Percentiles rank a stretch among this genome's conserved stretches.
phyloP scores from a whole-genome alignment of 2,888 invertebrate genomes.

The Leptinotarsa peninsularis region DNA sequence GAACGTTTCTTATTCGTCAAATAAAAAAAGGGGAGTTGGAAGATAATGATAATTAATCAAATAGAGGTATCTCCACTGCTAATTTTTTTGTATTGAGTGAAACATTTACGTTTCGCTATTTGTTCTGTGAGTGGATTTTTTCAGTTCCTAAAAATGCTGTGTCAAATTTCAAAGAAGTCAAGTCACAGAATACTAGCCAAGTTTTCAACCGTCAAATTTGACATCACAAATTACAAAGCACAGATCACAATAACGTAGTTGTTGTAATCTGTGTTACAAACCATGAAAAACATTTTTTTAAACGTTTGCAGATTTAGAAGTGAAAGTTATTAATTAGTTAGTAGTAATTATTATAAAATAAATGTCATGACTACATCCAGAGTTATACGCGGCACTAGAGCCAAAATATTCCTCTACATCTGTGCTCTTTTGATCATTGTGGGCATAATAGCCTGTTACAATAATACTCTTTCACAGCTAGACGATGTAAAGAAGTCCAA shows the following conservation, averaged over 20 bases:
- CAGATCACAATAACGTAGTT: not conserved
- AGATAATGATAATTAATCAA: no score
- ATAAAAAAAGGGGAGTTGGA: no score
- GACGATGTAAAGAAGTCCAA: slow-evolving; percentile 69
- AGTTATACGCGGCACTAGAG: slow-evolving; percentile 70
- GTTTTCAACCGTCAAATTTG: not conserved
- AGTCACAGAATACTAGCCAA: no score
- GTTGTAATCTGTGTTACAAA: not conserved
- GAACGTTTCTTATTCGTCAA: no score
- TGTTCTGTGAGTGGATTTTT: no score
- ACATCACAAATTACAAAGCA: not conserved
- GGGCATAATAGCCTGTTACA: slow-evolving; percentile 71
- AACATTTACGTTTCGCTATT: no score
- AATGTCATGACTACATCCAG: slow-evolving; percentile 68
- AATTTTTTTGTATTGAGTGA: no score
- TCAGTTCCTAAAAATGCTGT: no score
- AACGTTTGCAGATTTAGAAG: slow-evolving; percentile 21
- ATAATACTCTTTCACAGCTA: slow-evolving; percentile 71
- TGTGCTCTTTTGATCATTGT: slow-evolving; percentile 68
- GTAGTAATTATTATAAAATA: slow-evolving; percentile 32
- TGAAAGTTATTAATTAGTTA: slow-evolving; percentile 31
- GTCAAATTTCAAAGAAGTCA: no score
- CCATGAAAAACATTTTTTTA: not conserved
- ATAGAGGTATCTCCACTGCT: no score
- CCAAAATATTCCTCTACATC: slow-evolving; percentile 70